Conservation (phyloP, 2,113 vertebrate species). For the mouse (Mus musculus) region DNA sequence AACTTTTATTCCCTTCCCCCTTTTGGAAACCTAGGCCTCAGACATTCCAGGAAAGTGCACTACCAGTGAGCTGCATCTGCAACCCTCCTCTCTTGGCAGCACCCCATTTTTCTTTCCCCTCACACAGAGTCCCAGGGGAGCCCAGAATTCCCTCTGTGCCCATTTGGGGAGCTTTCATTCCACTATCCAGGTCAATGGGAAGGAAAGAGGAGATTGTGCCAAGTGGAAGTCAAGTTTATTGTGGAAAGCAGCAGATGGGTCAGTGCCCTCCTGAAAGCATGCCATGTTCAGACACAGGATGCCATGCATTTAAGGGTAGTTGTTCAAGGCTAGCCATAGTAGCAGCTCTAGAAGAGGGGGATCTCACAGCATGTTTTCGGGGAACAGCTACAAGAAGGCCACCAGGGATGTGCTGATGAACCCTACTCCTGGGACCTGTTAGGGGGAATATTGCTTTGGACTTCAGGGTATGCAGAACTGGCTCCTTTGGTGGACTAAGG, state of each 20-base stretch:
- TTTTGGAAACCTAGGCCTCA: not conserved
- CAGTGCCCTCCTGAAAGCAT: not conserved
- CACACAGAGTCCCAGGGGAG: slow-evolving; percentile 20
- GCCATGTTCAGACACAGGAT: not conserved
- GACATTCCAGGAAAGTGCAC: not conserved
- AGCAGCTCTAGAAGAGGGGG: not conserved
- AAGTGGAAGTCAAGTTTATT: slow-evolving; percentile 54
- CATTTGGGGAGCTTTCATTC: slow-evolving; percentile 1
- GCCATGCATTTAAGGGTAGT: not conserved
- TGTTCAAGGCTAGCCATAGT: not conserved
- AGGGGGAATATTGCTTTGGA: not conserved
- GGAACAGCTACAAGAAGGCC: not conserved
- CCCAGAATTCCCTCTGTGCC: not conserved
- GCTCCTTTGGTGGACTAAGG: not conserved
- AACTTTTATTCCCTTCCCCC: not conserved
- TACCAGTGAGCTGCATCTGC: not conserved
- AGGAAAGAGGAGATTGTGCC: slow-evolving; percentile 54
- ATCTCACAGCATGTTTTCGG: not conserved
- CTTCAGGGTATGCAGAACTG: slow-evolving; percentile 6
- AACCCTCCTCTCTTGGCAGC: not conserved
- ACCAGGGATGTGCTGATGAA: not conserved
- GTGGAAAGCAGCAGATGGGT: slow-evolving; percentile 4
- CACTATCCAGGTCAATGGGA: slow-evolving; percentile 14
- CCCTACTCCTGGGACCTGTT: not conserved
- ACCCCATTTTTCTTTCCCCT: not conserved